Conservation (phyloP, 1,140 invertebrate species). For the Diplogasteroides magnus region DNA sequence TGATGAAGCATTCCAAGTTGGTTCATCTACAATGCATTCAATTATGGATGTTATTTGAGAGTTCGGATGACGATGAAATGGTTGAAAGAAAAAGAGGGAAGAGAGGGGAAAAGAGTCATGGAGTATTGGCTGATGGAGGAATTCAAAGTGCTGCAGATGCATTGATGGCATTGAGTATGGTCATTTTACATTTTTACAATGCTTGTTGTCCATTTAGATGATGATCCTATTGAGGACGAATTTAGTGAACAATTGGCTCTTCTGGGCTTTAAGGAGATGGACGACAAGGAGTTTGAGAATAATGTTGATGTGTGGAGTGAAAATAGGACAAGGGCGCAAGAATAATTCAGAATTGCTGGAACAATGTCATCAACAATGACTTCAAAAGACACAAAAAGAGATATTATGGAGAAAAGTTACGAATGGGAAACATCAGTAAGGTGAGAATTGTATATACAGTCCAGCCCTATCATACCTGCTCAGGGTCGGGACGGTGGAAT, state of each 20-base stretch:
- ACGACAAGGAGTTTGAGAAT: slow-evolving; percentile 63
- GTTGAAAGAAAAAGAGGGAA: too few relatives aligned
- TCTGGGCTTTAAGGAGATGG: slow-evolving; percentile 34
- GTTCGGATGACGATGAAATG: neutral
- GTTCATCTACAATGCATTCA: too few relatives aligned
- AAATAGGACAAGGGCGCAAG: neutral
- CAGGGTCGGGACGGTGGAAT: too few relatives aligned
- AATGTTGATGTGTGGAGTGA: slow-evolving; percentile 27
- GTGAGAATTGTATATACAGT: neutral
- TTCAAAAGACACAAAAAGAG: slow-evolving; percentile 28
- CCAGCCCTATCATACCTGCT: too few relatives aligned
- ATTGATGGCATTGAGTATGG: neutral
- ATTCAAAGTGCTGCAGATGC: neutral
- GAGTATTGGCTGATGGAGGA: neutral
- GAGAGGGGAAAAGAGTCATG: neutral
- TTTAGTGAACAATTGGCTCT: slow-evolving; percentile 38
- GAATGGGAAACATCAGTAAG: neutral
- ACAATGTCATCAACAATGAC: slow-evolving; percentile 8
- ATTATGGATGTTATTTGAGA: neutral
- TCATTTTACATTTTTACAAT: too few relatives aligned
- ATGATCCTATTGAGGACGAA: slow-evolving; percentile 33
- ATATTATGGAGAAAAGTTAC: slow-evolving; percentile 23
- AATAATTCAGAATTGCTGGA: slow-evolving; percentile 14
- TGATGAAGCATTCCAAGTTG: too few relatives aligned
- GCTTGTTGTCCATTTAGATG: too few relatives aligned